Base-by-base conservation (phyloP, 2,113 vertebrate genomes). In the Cardinalis cardinalis region DNA sequence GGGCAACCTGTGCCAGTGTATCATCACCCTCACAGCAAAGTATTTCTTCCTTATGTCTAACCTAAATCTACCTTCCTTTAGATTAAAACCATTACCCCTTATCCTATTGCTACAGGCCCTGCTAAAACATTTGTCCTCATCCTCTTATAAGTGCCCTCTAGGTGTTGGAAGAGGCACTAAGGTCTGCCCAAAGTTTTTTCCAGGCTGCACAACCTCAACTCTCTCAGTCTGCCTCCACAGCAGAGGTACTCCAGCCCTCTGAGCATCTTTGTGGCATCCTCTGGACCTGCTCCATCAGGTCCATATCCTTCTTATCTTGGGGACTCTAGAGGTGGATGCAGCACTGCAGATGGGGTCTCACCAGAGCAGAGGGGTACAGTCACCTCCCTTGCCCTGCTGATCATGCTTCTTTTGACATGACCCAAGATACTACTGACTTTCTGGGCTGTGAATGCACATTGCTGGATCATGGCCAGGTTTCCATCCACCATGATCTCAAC, bases 301-400 rank as follows among this genome's bases (percentile, higher is more conserved):
- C 41, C 34, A 1, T 3, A 6, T 21, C 26, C 34, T 10, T 53
- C 40, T 28, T 16, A 9, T 43, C 11, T 1, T 77, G 52, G 8
- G 10, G 9, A 6, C 9, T 28, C 24, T 15, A n/a, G 26, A 65
- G 13, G 21, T 72, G 65, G 15, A 44, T 6, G 7, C 8, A 40
- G 1, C 2, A 40, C 9, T 32, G 3, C 48, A 61, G 41, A 5
- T 10, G 28, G 6, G 9, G 2, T 44, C 5, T 63, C 55, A 29
- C 19, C 26, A 23, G 17, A 18, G 12, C 21, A 38, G 34, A 65
- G 23, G 14, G 19, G 4, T 18, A 32, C 15, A 49, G 32, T 49
- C 48, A 8, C 24, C 12, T 61, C 24, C 20, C 46, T 66, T 0
- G 0, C 23, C 34, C 28, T 53, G 34, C 51, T 71, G n/a, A 3